Conservation (phyloP, 2,888 invertebrate genomes). For the Cylloceria caligata region DNA sequence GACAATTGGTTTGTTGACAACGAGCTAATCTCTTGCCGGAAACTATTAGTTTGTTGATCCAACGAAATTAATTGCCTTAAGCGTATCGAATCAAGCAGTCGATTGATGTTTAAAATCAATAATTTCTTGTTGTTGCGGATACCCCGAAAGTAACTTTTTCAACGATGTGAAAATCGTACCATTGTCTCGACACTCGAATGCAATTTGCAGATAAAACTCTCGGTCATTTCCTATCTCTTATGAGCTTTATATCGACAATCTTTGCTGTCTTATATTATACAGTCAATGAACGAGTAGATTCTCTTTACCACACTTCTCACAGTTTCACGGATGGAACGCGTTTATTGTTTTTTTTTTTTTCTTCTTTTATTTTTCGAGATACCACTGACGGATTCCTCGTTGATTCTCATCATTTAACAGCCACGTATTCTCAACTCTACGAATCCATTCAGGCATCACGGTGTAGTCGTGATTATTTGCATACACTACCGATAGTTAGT, state of each 20-base stretch:
- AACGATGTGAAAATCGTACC: neutral
- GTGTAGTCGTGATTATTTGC: conserved; percentile 52
- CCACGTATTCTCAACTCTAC: conserved; percentile 1
- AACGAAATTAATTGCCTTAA: too few species aligned
- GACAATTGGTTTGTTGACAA: too few species aligned
- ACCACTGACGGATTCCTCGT: conserved; percentile 46
- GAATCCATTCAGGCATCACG: conserved; percentile 8
- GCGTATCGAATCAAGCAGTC: neutral
- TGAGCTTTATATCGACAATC: neutral
- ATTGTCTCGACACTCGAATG: neutral
- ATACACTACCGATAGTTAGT: conserved; percentile 45
- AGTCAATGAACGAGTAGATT: neutral
- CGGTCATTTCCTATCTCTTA: neutral
- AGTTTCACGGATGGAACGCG: conserved; percentile 39
- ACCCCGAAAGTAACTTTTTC: neutral
- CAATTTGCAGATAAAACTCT: neutral
- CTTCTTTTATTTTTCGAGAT: too few species aligned
- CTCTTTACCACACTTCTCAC: conserved; percentile 53
- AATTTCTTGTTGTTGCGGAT: too few species aligned
- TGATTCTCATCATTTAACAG: conserved; percentile 45
- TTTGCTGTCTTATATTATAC: conserved; percentile 16
- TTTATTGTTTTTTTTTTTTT: too few species aligned
- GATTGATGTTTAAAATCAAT: neutral
- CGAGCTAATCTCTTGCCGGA: too few species aligned
- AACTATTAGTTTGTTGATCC: too few species aligned